A percentile compares a stretch with the other conserved stretches of the same genome.
Evolutionary conservation across 2,888 invertebrate species (phyloP).

Genomic region (Drosophila demipolita): DNA sequence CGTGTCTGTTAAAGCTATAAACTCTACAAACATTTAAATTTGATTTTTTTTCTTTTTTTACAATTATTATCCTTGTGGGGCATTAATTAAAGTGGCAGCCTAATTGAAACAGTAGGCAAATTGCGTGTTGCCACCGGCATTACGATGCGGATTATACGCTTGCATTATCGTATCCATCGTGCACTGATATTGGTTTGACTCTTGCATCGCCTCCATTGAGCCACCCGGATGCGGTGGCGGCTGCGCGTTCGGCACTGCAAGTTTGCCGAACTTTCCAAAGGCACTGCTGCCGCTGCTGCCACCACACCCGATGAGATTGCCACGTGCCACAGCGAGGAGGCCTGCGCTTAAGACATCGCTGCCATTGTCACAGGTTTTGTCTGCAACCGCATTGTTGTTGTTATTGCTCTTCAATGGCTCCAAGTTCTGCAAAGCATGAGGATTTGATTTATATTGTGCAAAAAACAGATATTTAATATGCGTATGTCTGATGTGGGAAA

Average conservation of each 20-base stretch:
- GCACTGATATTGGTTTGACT: constrained; percentile 71
- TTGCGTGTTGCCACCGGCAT: constrained; percentile 66
- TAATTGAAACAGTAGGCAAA: constrained; percentile 77
- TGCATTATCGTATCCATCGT: constrained; percentile 82
- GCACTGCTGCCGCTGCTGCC: constrained; percentile 41
- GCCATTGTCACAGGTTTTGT: constrained; percentile 64
- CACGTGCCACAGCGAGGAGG: constrained; percentile 51
- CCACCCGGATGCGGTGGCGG: constrained; percentile 24
- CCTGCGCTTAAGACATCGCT: constrained; percentile 53
- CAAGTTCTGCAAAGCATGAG: constrained; percentile 54
- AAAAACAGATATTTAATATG: not conserved
- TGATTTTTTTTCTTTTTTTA: constrained; percentile 17
- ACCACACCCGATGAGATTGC: constrained; percentile 38
- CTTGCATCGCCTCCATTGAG: constrained; percentile 50
- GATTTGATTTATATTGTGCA: not conserved
- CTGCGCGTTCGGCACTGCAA: constrained; percentile 33
- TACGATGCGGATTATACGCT: constrained; percentile 81
- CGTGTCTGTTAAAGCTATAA: constrained; percentile 31
- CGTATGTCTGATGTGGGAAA: not conserved
- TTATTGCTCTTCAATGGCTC: constrained; percentile 57
- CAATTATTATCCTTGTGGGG: constrained; percentile 15
- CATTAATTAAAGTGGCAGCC: not conserved
- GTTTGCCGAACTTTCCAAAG: constrained; percentile 68
- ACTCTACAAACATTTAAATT: constrained; percentile 44
- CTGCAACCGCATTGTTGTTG: constrained; percentile 39